These are phyloP conservation scores for Athene noctua DNA, from an alignment of 2,113 vertebrate species.

Conservation along the genomic window DNA sequence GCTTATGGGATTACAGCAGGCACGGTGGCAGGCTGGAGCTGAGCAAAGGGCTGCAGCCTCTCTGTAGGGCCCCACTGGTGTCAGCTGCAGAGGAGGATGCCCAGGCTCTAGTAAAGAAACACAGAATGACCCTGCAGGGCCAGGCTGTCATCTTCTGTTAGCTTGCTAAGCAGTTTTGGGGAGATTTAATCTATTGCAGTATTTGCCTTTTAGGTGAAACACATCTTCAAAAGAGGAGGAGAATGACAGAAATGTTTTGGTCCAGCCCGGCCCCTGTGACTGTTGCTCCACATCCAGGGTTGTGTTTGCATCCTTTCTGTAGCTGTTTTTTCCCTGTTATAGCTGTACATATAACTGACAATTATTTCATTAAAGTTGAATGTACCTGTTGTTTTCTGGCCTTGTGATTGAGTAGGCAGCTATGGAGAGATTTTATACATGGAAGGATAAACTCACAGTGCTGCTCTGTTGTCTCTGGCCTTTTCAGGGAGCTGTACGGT, in stretches of 20 bases:
- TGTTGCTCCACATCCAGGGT: neutral
- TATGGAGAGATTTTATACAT: neutral
- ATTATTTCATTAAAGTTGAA: slow-evolving; percentile 54
- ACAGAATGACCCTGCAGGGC: accelerated
- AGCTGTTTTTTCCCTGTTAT: neutral
- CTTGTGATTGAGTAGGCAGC: neutral
- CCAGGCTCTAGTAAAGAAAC: neutral
- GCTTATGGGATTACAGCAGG: neutral
- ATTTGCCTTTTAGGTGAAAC: neutral
- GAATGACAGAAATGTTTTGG: neutral
- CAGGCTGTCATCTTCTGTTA: neutral
- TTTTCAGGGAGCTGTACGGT: neutral
- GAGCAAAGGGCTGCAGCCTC: neutral
- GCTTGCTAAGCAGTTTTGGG: neutral
- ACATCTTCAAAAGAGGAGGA: neutral
- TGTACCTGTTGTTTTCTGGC: slow-evolving; percentile 27
- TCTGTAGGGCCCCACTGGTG: neutral
- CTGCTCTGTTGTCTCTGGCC: neutral
- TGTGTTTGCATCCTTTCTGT: slow-evolving; percentile 22
- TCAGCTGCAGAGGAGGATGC: neutral
- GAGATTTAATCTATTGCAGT: neutral
- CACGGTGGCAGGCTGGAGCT: neutral
- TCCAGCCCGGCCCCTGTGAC: neutral
- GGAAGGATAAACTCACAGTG: neutral
- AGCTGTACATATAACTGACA: neutral